phyloP scores from a whole-genome alignment of 2,888 invertebrate genomes.

The Diarsia dahlii region DNA sequence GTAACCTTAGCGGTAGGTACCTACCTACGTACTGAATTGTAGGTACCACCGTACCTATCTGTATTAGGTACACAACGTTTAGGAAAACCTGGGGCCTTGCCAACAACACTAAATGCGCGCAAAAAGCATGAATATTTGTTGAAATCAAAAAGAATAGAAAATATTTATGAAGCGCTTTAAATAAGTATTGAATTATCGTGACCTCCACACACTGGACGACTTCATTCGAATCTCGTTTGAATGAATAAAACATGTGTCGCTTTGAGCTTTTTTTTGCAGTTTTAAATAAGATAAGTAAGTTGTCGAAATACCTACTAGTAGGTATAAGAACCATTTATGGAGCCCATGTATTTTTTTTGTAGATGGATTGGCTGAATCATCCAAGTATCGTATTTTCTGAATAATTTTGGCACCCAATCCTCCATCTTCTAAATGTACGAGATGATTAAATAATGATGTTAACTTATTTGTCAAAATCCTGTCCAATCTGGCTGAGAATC shows the following conservation, averaged over 20 bases:
- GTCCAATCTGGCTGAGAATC: background rate
- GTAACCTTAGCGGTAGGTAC: constrained; percentile 40
- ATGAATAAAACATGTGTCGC: constrained; percentile 25
- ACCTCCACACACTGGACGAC: constrained; percentile 29
- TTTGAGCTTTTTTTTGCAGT: background rate
- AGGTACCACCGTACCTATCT: constrained; percentile 24
- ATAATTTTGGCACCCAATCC: background rate
- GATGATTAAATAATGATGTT: background rate
- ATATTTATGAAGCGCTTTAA: constrained; percentile 51
- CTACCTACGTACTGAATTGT: constrained; percentile 30
- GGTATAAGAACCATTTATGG: background rate
- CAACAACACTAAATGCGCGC: constrained; percentile 63
- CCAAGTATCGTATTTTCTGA: background rate
- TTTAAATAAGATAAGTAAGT: background rate
- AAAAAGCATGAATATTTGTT: constrained; percentile 64
- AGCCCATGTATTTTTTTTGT: background rate
- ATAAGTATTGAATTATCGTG: constrained; percentile 56
- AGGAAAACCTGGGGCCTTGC: constrained; percentile 66
- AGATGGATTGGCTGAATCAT: background rate
- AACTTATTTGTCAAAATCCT: background rate
- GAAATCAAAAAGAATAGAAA: no score
- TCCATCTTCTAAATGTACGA: background rate
- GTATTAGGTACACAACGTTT: constrained; percentile 53
- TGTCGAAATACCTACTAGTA: background rate
- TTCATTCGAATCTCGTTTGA: constrained; percentile 37